Conservation (phyloP, 2,888 invertebrate species). For the Sinotaia quadrata region DNA sequence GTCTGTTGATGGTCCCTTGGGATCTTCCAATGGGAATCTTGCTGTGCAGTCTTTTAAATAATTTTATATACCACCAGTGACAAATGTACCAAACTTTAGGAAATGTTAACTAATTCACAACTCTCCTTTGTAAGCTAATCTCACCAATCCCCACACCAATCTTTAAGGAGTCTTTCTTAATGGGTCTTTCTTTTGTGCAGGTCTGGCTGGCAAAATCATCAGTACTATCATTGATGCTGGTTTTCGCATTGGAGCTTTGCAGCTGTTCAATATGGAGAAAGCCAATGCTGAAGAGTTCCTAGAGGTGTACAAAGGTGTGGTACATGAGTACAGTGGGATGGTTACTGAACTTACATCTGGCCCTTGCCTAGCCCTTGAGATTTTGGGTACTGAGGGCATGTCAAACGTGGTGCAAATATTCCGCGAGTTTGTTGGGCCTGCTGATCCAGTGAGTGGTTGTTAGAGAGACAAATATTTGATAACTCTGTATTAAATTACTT, state of each 20-base stretch:
- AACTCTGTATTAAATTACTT: no score
- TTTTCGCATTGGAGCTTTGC: constrained; percentile 85
- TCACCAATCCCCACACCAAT: no score
- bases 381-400: constrained; percentile 74
- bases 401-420: constrained; percentile 73
- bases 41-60: no score
- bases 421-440: constrained; percentile 88
- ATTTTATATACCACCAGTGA: no score
- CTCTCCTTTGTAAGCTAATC: no score
- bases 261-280: constrained; percentile 82
- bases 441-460: constrained; percentile 90
- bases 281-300: constrained; percentile 91
- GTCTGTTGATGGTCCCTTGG: no score
- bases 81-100: no score
- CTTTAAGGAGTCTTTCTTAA: no score
- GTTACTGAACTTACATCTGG: constrained; percentile 88
- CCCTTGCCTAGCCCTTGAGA: constrained; percentile 88
- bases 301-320: constrained; percentile 90
- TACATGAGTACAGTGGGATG: constrained; percentile 76
- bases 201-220: constrained; percentile 79
- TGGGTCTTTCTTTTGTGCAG: constrained; percentile 58
- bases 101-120: no score
- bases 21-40: no score
- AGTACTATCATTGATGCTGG: constrained; percentile 82
- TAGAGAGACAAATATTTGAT: no score